Evolutionary conservation across 2,888 invertebrate species (phyloP), one percentile per base, ranked within the genome.

Genomic region (Tanypteryx hageni): DNA sequence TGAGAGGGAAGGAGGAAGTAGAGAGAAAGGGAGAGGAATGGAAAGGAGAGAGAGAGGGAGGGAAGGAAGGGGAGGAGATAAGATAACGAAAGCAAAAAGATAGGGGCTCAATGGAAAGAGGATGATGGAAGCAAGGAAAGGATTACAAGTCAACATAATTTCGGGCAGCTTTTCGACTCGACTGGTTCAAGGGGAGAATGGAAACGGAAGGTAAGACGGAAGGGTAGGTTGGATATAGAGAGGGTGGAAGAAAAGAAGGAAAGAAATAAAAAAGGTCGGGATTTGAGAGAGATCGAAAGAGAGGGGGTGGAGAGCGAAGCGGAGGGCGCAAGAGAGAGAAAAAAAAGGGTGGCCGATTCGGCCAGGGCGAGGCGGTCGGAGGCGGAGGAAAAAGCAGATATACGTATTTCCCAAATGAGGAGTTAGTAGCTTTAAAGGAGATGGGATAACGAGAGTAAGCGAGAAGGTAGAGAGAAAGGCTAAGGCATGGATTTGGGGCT

Each of bases 131-230:
- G 86, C 91, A 92, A 84, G 92, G 92, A 89, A 82, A 92, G 92
- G 92, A 93, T 84, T 93, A 81, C 92, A 92, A 92, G 85, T 84
- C 27, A 92, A 68, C 31, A 61, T 83, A 92, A 92, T 92, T 83
- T 92, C 56, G 58, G 92, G 84, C 92, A 86, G 82, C 56, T 83
- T 92, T 83, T 92, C n/a, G 84, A 64, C n/a, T 68, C 22, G 22
- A 22, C 68, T 22, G 68, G 18, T 18, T 61, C 61, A 61, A 16
- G 68, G 10, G n/a, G 22, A 68, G 68, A 68, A 68, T 76, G 18
- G 22, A 22, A 76, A 18, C 22, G 76, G 22, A 76, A 76, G 76
- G 76, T 13, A 18, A 16, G 64, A n/a, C 64, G 64, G 44, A 44
- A 44, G 44, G 1, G 44, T 1, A 44, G 44, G 44, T 44, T 44